phyloP scores from a whole-genome alignment of 2,113 vertebrate genomes.

The Microtus ochrogaster region DNA sequence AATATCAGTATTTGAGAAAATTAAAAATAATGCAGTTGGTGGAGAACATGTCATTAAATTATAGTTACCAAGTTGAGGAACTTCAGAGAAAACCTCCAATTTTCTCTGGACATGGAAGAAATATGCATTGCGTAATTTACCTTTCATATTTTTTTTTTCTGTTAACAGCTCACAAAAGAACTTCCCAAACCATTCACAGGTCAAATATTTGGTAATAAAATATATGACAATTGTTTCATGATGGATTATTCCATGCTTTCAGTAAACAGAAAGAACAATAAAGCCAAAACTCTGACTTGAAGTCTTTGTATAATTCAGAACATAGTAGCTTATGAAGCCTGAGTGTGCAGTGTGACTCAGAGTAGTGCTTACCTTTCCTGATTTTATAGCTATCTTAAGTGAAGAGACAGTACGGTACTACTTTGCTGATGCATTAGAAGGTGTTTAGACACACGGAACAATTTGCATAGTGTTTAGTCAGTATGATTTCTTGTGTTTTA shows the following conservation, averaged over 20 bases:
- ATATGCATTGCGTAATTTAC: constrained; percentile 50
- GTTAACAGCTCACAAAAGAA: constrained; percentile 72
- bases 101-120: constrained; percentile 69
- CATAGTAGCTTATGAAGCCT: not conserved
- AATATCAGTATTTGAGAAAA: constrained; percentile 40
- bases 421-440: not conserved
- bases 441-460: not conserved
- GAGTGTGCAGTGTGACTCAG: not conserved
- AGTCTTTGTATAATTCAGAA: constrained; percentile 16
- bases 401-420: not conserved
- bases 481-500: not conserved
- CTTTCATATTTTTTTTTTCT: constrained; percentile 36
- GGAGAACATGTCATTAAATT: constrained; percentile 68
- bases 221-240: constrained; percentile 54
- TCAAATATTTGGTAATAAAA: constrained; percentile 67
- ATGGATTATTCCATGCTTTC: constrained; percentile 48
- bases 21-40: constrained; percentile 2
- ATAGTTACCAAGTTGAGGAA: constrained; percentile 49
- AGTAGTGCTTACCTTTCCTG: not conserved
- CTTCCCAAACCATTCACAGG: constrained; percentile 70
- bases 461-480: not conserved
- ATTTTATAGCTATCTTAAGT: constrained; percentile 7
- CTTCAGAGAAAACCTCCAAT: not conserved
- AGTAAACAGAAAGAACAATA: constrained; percentile 13
- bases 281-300: not conserved